These are phyloP conservation scores for Ceratosolen solmsi DNA, from an alignment of 1,140 invertebrate genomes.

Conservation along the genomic window DNA sequence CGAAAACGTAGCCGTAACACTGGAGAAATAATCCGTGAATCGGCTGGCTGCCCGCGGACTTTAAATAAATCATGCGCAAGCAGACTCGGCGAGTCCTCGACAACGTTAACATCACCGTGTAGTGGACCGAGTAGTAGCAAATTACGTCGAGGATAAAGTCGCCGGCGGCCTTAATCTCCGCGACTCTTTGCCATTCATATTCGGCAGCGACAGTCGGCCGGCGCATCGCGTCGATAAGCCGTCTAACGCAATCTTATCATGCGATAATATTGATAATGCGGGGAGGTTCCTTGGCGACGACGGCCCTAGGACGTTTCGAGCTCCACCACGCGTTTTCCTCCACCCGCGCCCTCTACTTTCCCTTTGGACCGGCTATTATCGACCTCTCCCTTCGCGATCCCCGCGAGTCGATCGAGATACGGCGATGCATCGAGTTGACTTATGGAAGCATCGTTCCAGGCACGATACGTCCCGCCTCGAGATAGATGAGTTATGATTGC, in stretches of 20 bases:
- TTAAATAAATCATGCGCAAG: too few species aligned
- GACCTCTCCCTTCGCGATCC: not conserved
- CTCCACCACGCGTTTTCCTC: too few species aligned
- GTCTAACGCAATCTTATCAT: constrained; percentile 64
- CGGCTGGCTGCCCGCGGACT: too few species aligned
- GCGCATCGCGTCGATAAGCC: constrained; percentile 28
- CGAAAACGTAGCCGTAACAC: too few species aligned
- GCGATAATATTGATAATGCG: constrained; percentile 70
- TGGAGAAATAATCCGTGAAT: too few species aligned
- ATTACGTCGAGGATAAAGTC: too few species aligned
- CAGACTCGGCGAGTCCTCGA: too few species aligned
- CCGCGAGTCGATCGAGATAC: not conserved
- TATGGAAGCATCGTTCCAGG: constrained; percentile 22
- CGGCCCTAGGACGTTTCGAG: too few species aligned
- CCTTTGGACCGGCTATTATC: not conserved
- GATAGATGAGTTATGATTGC: constrained; percentile 49
- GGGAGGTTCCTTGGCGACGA: constrained; percentile 60
- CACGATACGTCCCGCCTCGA: constrained; percentile 17
- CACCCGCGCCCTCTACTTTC: not conserved
- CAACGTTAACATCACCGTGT: too few species aligned
- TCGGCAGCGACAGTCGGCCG: not conserved
- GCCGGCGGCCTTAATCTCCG: not conserved
- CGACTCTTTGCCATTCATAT: not conserved
- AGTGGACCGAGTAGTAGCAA: too few species aligned
- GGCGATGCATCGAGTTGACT: not conserved